These are phyloP conservation scores for Plectrocnemia conspersa DNA, from an alignment of 1,140 invertebrate species.

Conservation along the genomic window DNA sequence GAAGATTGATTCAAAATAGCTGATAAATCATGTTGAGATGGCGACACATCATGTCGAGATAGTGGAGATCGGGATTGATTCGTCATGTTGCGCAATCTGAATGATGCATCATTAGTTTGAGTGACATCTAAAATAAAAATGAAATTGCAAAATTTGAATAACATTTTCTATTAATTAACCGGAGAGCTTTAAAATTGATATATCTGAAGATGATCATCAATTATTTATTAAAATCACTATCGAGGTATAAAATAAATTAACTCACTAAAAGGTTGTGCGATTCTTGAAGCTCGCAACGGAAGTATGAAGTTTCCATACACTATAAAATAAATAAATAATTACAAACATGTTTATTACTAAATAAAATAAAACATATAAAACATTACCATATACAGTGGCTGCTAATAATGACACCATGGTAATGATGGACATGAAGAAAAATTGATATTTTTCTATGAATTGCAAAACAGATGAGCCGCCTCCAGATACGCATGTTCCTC, in stretches of 20 bases:
- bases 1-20: not conserved
- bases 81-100: conserved; percentile 18
- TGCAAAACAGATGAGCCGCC: conserved; percentile 16
- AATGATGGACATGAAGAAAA: conserved; percentile 13
- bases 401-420: not conserved
- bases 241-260: not conserved
- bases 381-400: conserved; percentile 19
- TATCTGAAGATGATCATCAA: not conserved
- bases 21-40: not conserved
- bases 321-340: not conserved
- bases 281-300: conserved; percentile 9
- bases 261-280: conserved; percentile 6
- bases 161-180: not conserved
- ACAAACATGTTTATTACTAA: not conserved
- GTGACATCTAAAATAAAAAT: conserved; percentile 7
- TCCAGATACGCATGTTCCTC: conserved; percentile 10
- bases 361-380: not conserved
- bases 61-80: conserved; percentile 21
- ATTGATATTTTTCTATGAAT: conserved; percentile 17
- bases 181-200: not conserved
- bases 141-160: conserved; percentile 1
- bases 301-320: conserved; percentile 12
- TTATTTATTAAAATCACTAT: not conserved
- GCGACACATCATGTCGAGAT: not conserved
- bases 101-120: conserved; percentile 15